Conservation (phyloP, 2,113 vertebrate species). For the Macquaria ambigua region DNA sequence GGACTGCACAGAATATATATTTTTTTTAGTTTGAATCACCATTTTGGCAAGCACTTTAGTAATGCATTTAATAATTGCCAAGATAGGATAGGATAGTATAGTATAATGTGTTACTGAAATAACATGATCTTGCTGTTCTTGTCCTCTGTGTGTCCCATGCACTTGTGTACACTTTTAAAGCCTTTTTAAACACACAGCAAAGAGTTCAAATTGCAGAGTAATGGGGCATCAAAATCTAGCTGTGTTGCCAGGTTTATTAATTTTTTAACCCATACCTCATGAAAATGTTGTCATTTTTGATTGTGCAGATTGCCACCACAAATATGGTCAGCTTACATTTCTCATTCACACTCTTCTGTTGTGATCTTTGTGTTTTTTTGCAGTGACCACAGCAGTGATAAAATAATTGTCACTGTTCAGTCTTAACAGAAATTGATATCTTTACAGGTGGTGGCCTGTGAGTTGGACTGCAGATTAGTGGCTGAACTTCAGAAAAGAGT, state of each 20-base stretch:
- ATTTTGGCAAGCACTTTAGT: background rate
- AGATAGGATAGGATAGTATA: no score
- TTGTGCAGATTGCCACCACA: no score
- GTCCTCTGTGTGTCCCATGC: background rate
- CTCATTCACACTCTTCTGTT: background rate
- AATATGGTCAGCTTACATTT: background rate
- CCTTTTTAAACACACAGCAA: background rate
- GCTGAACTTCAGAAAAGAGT: slow-evolving; percentile 99
- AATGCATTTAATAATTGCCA: background rate
- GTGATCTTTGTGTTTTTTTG: background rate
- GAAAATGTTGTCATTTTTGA: background rate
- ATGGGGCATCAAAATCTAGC: background rate
- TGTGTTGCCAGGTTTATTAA: background rate
- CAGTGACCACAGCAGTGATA: background rate
- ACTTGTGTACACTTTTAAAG: background rate
- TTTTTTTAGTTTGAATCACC: background rate
- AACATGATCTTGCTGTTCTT: background rate
- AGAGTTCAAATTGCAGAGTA: background rate
- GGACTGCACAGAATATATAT: background rate
- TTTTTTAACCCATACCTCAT: background rate
- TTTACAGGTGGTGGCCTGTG: slow-evolving; percentile 93
- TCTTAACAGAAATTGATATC: background rate
- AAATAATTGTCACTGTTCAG: background rate
- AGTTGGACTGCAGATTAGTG: slow-evolving; percentile 94
- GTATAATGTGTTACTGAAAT: background rate